Evolutionary conservation across 2,797 vertebrate species (phyloP), one percentile per base, ranked within the genome.

Genomic region (Myotis daubentonii): DNA sequence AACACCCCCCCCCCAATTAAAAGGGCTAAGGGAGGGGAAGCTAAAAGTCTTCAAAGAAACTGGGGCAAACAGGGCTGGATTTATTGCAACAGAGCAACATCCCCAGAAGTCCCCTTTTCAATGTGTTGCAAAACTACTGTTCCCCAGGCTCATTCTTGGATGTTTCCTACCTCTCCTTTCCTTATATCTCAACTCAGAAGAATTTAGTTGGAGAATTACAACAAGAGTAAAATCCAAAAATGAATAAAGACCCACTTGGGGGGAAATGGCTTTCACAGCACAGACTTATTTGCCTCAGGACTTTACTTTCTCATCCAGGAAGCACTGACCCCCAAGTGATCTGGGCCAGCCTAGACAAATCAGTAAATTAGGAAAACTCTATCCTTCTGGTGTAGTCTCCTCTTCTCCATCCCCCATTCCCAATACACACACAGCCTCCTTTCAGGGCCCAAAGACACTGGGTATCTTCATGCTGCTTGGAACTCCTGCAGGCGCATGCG

Each of bases 51-150:
- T 23, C 57, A 86, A 74, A 82, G 25, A 80, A 92, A 89, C 80
- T 95, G 2, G 22, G 65, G 25, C 89, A 85, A 90, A 57, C 19
- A 89, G 33, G 41, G 36, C 74, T 93, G 71, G 88, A 83, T 55
- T 75, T 80, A 87, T 95, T 94, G 95, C 94, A 71, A n/a, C 38
- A 65, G 70, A 93, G 68, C n/a, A n/a, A 60, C 33, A 86, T 90
- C 95, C 88, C 91, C 94, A 96, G 88, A 94, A 97, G 89, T 49
- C 51, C 49, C 28, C 41, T 89, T 93, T 95, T 81, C 83, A 95
- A 62, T 82, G 94, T 86, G 44, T 76, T 97, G 81, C 96, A 95
- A 96, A 97, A 95, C 94, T 96, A 90, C 75, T 82, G 85, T 66
- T 96, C 80, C 79, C 93, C 76, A 95, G 80, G 82, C 92, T 94